Evolutionary conservation across 2,797 vertebrate genomes (phyloP), one percentile per base, ranked within the genome.

Genomic region (Thripadectes ignobilis): DNA sequence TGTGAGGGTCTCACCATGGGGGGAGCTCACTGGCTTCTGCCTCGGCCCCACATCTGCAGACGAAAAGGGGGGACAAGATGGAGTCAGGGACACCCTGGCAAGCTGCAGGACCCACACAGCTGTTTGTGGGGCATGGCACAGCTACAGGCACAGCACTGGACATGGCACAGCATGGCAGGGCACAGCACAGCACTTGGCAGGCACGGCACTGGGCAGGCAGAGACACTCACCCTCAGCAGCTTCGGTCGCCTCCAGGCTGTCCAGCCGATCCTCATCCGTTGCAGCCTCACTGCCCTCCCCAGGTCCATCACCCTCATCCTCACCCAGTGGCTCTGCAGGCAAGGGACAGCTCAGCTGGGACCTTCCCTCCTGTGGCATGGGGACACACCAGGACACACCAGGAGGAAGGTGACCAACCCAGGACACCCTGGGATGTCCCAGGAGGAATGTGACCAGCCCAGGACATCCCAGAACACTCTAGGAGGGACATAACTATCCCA

Each of bases 31-130:
- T 4, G 79, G 78, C 67, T 96, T 96, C 91, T 94, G 94, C 72
- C 95, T 93, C 4, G 4, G 67, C 46, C 92, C 95, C 85, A 62
- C 75, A 30, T 96, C 95, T 96, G 92, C 68, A 73, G 55, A n/a
- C 36, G 59, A 36, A 85, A 89, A 77, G 41, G 0, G 1, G 14
- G 75, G 61, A 57, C 41, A 30, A 32, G 46, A 14, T 9, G 24
- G 58, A 19, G 41, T 14, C 29, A 20, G 72, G n/a, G 58, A 27
- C 1, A 6, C 4, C 34, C 51, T 0, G 0, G 27, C 52, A 29
- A 0, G 1, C 55, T 5, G 59, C 14, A 21, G 43, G 51, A 26
- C 20, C 54, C 2, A 2, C 9, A 12, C 14, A 59, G 55, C 21
- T 0, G 0, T 41, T 21, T 0, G 2, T 0, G 5, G 34, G 23